These are phyloP conservation scores for Myotis myotis DNA, from an alignment of 2,797 vertebrate genomes.

Conservation along the genomic window DNA sequence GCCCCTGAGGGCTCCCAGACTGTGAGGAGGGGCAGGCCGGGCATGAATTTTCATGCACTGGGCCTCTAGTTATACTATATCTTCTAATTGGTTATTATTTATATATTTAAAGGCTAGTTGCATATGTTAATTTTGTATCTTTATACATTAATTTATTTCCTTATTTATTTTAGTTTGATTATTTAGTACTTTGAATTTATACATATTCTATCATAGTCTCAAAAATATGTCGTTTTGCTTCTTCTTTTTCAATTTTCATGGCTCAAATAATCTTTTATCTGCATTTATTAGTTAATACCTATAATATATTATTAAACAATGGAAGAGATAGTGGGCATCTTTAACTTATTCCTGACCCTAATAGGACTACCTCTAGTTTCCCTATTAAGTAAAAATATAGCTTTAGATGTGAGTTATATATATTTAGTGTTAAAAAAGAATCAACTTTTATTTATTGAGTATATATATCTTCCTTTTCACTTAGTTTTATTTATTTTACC, in stretches of 20 bases:
- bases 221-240: background rate
- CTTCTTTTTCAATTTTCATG: background rate
- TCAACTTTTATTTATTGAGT: background rate
- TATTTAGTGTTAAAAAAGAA: background rate
- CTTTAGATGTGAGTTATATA: background rate
- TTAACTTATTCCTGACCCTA: background rate
- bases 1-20: too few species aligned
- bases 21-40: too few species aligned
- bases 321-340: background rate
- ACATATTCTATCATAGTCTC: background rate
- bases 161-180: background rate
- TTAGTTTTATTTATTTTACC: too few species aligned
- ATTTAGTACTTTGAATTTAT: background rate
- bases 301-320: background rate
- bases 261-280: background rate
- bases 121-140: background rate
- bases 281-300: background rate
- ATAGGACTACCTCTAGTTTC: background rate
- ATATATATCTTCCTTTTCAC: background rate
- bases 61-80: background rate
- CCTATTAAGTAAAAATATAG: background rate
- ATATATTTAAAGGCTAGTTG: background rate
- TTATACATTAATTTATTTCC: background rate
- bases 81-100: background rate
- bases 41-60: too few species aligned